Conservation (phyloP, 1,140 invertebrate genomes). For the Diploscapter pachys region DNA sequence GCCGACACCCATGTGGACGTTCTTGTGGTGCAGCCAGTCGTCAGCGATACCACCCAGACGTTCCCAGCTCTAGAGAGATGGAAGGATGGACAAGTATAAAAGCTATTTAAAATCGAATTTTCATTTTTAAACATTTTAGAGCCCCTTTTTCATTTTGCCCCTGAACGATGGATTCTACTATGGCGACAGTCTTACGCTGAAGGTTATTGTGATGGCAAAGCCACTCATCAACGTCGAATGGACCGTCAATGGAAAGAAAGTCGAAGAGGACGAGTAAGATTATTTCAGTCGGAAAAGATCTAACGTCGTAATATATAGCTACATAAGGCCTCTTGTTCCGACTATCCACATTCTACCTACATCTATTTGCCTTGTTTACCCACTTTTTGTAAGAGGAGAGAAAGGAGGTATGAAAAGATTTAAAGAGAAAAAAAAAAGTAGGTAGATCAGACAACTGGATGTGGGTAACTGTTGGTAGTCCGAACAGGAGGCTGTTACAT, state of each 20-base stretch:
- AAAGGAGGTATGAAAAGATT: too few relatives aligned
- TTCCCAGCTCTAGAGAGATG: neutral
- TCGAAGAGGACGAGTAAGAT: constrained; percentile 19
- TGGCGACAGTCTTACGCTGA: constrained; percentile 22
- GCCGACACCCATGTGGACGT: constrained; percentile 35
- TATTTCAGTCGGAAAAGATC: neutral
- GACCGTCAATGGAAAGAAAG: constrained; percentile 20
- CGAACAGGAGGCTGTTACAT: too few relatives aligned
- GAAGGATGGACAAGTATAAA: neutral
- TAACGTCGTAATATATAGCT: constrained; percentile 5
- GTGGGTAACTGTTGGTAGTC: too few relatives aligned
- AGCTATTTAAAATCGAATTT: too few relatives aligned
- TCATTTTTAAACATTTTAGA: neutral
- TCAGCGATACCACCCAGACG: neutral
- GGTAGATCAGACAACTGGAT: too few relatives aligned
- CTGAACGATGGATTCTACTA: constrained; percentile 15
- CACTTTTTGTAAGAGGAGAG: constrained; percentile 5
- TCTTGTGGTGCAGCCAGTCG: constrained; percentile 19
- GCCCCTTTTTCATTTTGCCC: constrained; percentile 21
- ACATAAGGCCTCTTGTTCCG: neutral
- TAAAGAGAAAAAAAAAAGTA: too few relatives aligned
- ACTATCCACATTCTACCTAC: neutral
- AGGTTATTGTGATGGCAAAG: constrained; percentile 36
- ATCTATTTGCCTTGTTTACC: neutral
- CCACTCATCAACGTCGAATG: constrained; percentile 30